Base-by-base conservation (phyloP, 2,797 vertebrate species). In the Ctenopoma kingsleyae region DNA sequence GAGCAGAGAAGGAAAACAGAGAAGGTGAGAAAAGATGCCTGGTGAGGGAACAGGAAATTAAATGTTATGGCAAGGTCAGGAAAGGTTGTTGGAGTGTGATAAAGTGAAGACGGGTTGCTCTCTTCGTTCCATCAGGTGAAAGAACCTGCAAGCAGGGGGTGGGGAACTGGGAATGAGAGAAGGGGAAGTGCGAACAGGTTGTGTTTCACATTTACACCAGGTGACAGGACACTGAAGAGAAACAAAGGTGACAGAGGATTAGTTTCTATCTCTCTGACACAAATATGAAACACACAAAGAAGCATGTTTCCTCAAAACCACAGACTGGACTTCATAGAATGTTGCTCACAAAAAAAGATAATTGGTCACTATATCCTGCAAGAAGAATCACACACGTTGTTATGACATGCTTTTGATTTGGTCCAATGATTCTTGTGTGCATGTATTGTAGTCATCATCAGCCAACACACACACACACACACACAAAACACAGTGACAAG, bases 181-280 rank as follows among this genome's bases (percentile, higher is more conserved):
- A 15, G 50, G 35, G 25, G 35, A 46, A 57, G 66, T 61, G 62
- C 62, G 52, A 74, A 62, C 40, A 68, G 36, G 62, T 19, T 30
- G 38, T 16, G 32, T 36, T 66, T 67, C 50, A 36, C 15, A 63
- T 54, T 57, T 40, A 48, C 47, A 62, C 50, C 38, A 46, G 27
- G n/a, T 52, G 74, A 69, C 4, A 60, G 66, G 30, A 30, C n/a
- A 36, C 43, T 22, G 46, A 44, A 17, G 23, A 55, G 46, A 17
- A 63, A 43, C n/a, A 30, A 43, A 68, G 53, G 40, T 55, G 38
- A 71, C 70, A 12, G 23, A 16, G 17, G 38, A 47, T 22, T 5
- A 36, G 23, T 67, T 66, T 20, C 41, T 7, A 30, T 30, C 27
- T 30, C 27, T 30, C 27, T 10, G 1, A 56, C 20, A 38, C 25